Percentiles rank a stretch among this genome's conserved stretches.
These are phyloP conservation scores for Cryptotis parvus DNA, from an alignment of 2,113 vertebrate species.

Conservation along the genomic window DNA sequence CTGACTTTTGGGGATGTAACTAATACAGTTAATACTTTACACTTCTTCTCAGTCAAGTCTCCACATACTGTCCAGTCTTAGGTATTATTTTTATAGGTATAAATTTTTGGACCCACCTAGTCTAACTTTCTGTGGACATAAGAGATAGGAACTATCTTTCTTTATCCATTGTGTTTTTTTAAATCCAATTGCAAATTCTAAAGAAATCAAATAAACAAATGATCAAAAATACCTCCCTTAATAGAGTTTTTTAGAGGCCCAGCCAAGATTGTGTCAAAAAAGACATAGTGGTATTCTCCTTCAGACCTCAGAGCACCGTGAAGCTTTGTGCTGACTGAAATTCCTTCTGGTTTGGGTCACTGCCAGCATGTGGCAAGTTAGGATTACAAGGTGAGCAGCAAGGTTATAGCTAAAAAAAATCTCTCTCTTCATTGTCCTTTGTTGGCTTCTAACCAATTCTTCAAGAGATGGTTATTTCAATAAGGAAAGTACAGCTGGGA, in stretches of 20 bases:
- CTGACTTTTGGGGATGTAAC: not conserved
- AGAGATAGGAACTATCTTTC: accelerated
- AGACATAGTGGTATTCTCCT: not conserved
- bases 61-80: accelerated
- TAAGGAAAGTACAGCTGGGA: not conserved
- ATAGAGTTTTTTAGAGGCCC: not conserved
- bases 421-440: not conserved
- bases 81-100: not conserved
- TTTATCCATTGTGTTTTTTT: constrained; percentile 35
- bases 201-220: not conserved
- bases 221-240: not conserved
- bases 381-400: constrained; percentile 39
- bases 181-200: not conserved
- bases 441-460: not conserved
- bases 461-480: constrained; percentile 58
- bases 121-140: not conserved
- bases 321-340: constrained; percentile 46
- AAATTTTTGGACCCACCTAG: not conserved
- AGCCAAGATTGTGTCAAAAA: constrained; percentile 40
- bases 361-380: constrained; percentile 48
- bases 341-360: constrained; percentile 66
- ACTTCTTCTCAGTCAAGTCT: not conserved
- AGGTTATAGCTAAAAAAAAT: not conserved
- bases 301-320: not conserved
- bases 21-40: not conserved